A percentile compares a stretch with the other conserved stretches of the same genome.
These are phyloP conservation scores for Bombus breviceps DNA, from an alignment of 1,140 invertebrate species.

Conservation along the genomic window DNA sequence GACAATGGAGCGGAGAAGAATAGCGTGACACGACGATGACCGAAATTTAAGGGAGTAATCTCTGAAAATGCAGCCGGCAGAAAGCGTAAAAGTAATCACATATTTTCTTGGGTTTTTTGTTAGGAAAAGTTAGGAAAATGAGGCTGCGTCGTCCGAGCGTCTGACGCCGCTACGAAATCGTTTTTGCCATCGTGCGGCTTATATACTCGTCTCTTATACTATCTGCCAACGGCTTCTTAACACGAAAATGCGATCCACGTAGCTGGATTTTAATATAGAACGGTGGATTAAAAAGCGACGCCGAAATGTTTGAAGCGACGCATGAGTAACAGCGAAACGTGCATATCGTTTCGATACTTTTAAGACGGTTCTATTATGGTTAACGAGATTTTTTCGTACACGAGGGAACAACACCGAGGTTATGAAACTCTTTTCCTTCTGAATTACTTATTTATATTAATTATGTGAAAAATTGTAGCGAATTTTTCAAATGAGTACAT, in stretches of 20 bases:
- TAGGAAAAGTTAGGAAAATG: not conserved
- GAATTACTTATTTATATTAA: too few relatives aligned
- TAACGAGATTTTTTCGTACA: not conserved
- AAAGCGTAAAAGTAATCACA: slow-evolving; percentile 27
- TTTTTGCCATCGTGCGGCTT: not conserved
- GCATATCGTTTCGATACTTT: not conserved
- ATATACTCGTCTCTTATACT: too few relatives aligned
- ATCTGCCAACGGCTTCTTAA: not conserved
- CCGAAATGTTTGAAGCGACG: not conserved
- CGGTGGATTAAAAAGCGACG: not conserved
- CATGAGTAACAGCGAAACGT: too few relatives aligned
- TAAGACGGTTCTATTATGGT: not conserved
- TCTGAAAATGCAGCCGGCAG: slow-evolving; percentile 5
- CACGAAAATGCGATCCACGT: not conserved
- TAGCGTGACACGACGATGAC: slow-evolving; percentile 3
- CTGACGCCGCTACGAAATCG: not conserved
- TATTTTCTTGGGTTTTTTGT: slow-evolving; percentile 22
- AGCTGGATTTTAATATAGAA: not conserved
- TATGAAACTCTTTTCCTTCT: not conserved
- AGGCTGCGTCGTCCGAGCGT: not conserved
- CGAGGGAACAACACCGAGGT: not conserved
- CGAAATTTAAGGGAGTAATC: slow-evolving; percentile 25
- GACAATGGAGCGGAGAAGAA: slow-evolving; percentile 22
- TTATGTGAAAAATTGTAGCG: too few relatives aligned
- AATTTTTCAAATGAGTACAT: too few relatives aligned